Base-by-base conservation (phyloP, 2,113 vertebrate species). In the Ailuropoda melanoleuca region DNA sequence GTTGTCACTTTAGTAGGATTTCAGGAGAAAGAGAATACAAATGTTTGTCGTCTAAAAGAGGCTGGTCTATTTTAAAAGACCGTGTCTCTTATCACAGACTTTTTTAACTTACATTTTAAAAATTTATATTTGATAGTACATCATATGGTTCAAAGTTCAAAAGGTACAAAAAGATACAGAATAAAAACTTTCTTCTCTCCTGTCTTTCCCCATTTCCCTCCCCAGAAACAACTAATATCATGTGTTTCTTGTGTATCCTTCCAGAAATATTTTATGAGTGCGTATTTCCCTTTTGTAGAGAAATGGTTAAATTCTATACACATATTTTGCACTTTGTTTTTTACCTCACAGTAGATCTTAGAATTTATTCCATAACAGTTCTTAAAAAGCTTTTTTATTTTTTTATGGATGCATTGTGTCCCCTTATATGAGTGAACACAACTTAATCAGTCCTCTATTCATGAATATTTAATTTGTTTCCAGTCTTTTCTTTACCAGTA, bases 401-500 rank as follows among this genome's bases (percentile, higher is more conserved):
- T 93, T 48, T 58, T 29, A 31, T 81, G 74, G 77, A 60, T 77
- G 1, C 50, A 9, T 43, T 56, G 0, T 56, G 68, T 82, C 94
- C 26, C 5, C 1, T 75, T 87, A 64, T 72, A 75, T 77, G 64
- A 74, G 72, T 91, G 75, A 80, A 53, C 62, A 56, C 58, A 74
- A 58, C 43, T 93, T 97, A 84, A 83, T 34, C 50, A 88, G 26
- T 39, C 50, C 60, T 95, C 46, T 75, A 64, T 78, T 93, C 53
- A 66, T 90, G 82, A 90, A 37, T 48, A 62, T 72, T 75, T 96
- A 15, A 62, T 91, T 90, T 96, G 62, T 93, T 97, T 97, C 29
- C 43, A 66, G 8, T 93, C 29, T 81, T 86, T 81, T 91, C 37
- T 74, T 91, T 80, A 93, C 29, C 74, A 88, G 58, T 82, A 64